Conservation (phyloP, 1,140 invertebrate genomes). For the Amphibalanus amphitrite region DNA sequence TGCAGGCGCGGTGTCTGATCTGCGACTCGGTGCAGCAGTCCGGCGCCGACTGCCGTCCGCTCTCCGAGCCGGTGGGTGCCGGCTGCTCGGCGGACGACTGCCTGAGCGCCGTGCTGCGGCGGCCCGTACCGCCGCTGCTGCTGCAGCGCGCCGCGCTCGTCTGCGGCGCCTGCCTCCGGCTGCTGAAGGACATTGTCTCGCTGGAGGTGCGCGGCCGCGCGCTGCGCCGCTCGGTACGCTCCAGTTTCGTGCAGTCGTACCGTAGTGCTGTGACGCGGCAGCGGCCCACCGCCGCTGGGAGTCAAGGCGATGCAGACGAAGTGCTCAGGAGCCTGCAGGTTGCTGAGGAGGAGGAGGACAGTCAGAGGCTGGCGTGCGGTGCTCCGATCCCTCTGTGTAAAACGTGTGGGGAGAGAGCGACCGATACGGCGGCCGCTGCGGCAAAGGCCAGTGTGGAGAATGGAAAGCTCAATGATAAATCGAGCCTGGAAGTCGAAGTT, state of each 20-base stretch:
- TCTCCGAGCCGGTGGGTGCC: too few relatives aligned
- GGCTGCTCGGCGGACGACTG: background rate
- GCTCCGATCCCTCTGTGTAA: too few relatives aligned
- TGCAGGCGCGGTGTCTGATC: background rate
- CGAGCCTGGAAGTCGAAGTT: too few relatives aligned
- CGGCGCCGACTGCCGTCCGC: too few relatives aligned
- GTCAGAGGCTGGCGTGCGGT: too few relatives aligned
- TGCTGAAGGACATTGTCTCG: background rate
- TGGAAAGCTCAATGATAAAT: too few relatives aligned
- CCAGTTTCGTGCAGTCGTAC: background rate
- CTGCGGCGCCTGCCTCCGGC: background rate
- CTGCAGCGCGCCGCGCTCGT: background rate
- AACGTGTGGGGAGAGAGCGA: background rate
- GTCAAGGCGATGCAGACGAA: background rate
- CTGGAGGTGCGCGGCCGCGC: background rate
- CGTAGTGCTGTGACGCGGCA: background rate
- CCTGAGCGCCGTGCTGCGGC: background rate
- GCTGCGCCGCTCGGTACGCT: background rate
- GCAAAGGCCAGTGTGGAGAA: too few relatives aligned
- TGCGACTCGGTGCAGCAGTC: background rate
- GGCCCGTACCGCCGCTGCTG: background rate
- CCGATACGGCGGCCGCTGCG: too few relatives aligned
- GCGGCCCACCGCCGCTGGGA: too few relatives aligned
- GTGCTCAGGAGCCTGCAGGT: background rate
- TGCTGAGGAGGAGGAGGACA: too few relatives aligned